Conservation (phyloP, 1,140 invertebrate species). For the Macrobrachium nipponense region DNA sequence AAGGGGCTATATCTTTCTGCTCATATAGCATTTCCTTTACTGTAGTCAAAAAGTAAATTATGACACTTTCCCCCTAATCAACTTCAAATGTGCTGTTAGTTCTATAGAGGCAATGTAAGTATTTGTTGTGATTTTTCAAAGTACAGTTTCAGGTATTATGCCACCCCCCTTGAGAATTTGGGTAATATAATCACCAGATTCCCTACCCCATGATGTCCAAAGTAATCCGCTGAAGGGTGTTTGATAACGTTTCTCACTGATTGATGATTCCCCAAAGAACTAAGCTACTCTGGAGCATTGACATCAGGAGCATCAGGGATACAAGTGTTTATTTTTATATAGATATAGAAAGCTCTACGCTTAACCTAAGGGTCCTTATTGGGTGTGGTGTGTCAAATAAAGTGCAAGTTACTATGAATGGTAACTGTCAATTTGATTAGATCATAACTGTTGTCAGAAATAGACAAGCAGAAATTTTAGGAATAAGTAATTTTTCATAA, state of each 20-base stretch:
- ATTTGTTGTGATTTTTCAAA: slow-evolving; percentile 51
- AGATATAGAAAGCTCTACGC: slow-evolving; percentile 25
- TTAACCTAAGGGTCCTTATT: slow-evolving; percentile 48
- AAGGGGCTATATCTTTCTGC: slow-evolving; percentile 56
- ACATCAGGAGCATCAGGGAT: slow-evolving; percentile 54
- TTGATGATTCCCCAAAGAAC: slow-evolving; percentile 23
- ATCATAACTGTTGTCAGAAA: too few species aligned
- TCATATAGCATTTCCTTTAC: slow-evolving; percentile 56
- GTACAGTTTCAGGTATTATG: slow-evolving; percentile 57
- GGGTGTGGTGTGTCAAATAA: slow-evolving; percentile 61
- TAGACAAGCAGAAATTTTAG: too few species aligned
- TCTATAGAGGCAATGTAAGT: slow-evolving; percentile 49
- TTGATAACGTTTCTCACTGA: slow-evolving; percentile 38
- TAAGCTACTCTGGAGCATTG: slow-evolving; percentile 31
- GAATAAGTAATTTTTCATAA: too few species aligned
- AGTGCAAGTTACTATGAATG: slow-evolving; percentile 19
- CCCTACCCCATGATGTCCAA: slow-evolving; percentile 33
- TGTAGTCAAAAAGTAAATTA: slow-evolving; percentile 51
- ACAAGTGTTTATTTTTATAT: slow-evolving; percentile 46
- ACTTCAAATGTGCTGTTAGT: slow-evolving; percentile 53
- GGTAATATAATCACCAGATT: slow-evolving; percentile 47
- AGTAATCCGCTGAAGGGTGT: slow-evolving; percentile 16
- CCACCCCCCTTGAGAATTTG: slow-evolving; percentile 46
- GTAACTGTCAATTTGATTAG: too few species aligned
- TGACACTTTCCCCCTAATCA: slow-evolving; percentile 49